phyloP scores from a whole-genome alignment of 1,140 invertebrate species.

The Lepidurus arcticus region DNA sequence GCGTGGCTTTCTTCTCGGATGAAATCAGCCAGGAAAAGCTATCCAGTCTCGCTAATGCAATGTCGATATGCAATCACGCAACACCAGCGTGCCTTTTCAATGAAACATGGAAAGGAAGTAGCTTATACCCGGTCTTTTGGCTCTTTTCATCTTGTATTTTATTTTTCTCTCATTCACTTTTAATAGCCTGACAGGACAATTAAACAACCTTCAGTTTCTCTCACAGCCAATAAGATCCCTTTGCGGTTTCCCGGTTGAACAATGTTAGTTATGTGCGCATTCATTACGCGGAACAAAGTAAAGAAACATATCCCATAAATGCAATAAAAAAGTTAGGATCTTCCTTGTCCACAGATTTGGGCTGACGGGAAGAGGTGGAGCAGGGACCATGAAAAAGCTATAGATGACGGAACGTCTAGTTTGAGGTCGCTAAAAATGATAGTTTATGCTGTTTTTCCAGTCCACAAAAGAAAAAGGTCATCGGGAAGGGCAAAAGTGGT shows the following conservation, averaged over 20 bases:
- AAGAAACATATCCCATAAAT: neutral
- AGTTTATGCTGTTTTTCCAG: neutral
- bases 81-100: conserved; percentile 7
- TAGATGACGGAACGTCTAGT: neutral
- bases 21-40: conserved; percentile 18
- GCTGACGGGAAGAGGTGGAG: neutral
- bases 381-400: neutral
- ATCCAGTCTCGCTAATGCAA: neutral
- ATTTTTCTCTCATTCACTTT: neutral
- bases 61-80: conserved; percentile 18
- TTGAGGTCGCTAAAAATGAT: neutral
- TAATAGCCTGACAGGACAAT: neutral
- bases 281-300: neutral
- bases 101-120: conserved; percentile 5
- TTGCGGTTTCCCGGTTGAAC: neutral
- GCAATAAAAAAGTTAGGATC: neutral
- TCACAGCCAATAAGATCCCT: neutral
- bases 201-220: neutral
- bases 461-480: neutral
- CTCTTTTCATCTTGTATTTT: neutral
- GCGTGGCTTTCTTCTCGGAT: neutral
- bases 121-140: neutral
- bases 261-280: neutral
- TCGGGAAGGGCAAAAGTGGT: neutral
- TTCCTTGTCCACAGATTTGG: neutral